A percentile compares a stretch with the other conserved stretches of the same genome.
These are phyloP conservation scores for Epiperipatus broadwayi DNA, from an alignment of 2,888 invertebrate genomes.

Conservation along the genomic window DNA sequence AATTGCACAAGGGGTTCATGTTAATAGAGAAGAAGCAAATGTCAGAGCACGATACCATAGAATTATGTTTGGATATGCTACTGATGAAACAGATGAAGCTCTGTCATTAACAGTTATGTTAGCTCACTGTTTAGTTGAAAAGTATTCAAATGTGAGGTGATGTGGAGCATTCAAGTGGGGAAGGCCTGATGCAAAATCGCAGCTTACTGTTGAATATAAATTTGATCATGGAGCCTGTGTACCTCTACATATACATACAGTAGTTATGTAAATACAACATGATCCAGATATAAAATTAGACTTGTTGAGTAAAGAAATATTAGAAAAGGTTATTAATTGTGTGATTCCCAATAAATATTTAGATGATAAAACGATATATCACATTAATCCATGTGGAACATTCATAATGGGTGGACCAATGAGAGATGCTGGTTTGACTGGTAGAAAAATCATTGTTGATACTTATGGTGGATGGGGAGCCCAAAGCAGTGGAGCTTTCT, in stretches of 20 bases:
- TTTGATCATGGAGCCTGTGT: constrained; percentile 33
- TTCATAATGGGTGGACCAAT: constrained; percentile 37
- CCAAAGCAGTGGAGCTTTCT: too few species aligned
- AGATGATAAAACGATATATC: constrained; percentile 33
- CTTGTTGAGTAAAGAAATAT: constrained; percentile 27
- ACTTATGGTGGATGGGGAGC: too few species aligned
- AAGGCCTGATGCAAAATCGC: constrained; percentile 26
- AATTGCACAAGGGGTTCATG: constrained; percentile 32
- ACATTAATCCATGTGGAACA: constrained; percentile 36
- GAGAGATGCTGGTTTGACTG: too few species aligned
- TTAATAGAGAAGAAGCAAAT: constrained; percentile 21
- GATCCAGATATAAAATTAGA: constrained; percentile 30
- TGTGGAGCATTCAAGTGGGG: constrained; percentile 29
- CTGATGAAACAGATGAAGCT: constrained; percentile 31
- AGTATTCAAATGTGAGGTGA: constrained; percentile 27
- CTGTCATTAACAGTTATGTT: constrained; percentile 32
- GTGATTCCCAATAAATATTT: constrained; percentile 34
- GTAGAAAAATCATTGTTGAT: too few species aligned
- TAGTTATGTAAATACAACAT: constrained; percentile 37
- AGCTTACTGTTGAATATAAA: constrained; percentile 37
- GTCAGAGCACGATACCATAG: constrained; percentile 31
- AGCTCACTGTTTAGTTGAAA: constrained; percentile 28
- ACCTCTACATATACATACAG: constrained; percentile 36
- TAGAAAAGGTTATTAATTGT: constrained; percentile 32
- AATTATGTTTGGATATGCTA: constrained; percentile 34